Conservation (phyloP, 2,888 invertebrate species). For the Ormia ochracea region DNA sequence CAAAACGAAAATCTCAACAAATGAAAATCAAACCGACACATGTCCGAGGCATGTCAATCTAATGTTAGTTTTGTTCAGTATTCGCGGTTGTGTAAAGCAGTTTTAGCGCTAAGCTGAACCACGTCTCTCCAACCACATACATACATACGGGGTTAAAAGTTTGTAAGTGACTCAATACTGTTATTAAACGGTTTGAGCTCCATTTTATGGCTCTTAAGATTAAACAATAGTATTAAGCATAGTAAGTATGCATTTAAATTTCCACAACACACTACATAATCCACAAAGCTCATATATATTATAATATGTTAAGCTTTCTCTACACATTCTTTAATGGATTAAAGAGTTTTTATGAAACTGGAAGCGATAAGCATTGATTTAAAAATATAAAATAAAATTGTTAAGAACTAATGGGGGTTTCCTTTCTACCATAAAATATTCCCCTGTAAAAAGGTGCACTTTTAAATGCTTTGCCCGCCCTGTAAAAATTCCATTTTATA, state of each 20-base stretch:
- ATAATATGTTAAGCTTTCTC: background rate
- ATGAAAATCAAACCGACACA: slow-evolving; percentile 33
- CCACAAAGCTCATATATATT: background rate
- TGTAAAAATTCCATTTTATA: no score
- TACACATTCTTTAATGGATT: background rate
- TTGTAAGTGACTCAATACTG: slow-evolving; percentile 17
- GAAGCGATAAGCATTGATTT: no score
- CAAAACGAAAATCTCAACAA: slow-evolving; percentile 35
- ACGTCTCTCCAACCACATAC: background rate
- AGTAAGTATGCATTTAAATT: background rate
- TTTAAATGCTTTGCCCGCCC: no score
- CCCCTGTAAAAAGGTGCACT: no score
- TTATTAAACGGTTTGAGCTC: background rate
- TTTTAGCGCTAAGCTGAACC: slow-evolving; percentile 17
- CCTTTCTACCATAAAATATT: no score
- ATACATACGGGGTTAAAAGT: slow-evolving; percentile 15
- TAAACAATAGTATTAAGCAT: background rate
- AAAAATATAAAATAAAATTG: no score
- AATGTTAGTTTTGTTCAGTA: slow-evolving; percentile 4
- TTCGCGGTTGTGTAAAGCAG: background rate
- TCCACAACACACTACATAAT: background rate
- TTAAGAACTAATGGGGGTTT: no score
- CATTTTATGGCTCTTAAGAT: background rate
- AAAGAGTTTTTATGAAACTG: no score
- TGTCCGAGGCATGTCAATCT: slow-evolving; percentile 38